phyloP scores from a whole-genome alignment of 1,140 invertebrate genomes.

The Zaprionus nigranus region DNA sequence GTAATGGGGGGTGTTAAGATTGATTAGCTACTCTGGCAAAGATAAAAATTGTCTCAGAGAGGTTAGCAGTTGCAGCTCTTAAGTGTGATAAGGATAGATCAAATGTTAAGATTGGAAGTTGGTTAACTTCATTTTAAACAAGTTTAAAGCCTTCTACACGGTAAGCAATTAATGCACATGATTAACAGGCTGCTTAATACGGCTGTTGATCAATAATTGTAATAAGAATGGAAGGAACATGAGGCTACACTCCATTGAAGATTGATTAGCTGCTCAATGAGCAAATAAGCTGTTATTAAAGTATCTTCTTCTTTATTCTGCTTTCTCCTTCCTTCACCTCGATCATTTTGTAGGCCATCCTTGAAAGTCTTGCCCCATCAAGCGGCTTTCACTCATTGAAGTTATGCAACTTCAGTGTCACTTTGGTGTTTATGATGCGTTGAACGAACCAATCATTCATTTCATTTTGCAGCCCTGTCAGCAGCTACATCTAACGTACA shows the following conservation, averaged over 20 bases:
- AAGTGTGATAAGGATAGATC: not conserved
- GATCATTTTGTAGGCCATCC: not conserved
- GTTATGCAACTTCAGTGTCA: constrained; percentile 43
- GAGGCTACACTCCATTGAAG: not conserved
- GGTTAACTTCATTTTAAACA: not conserved
- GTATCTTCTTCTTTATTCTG: not conserved
- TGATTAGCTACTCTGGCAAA: not conserved
- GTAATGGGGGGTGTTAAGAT: not conserved
- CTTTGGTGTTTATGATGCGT: constrained; percentile 50
- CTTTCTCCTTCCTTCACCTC: not conserved
- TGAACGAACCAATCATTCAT: constrained; percentile 54
- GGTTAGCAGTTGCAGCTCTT: not conserved
- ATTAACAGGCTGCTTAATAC: not conserved
- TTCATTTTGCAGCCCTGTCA: constrained; percentile 51
- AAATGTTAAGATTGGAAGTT: not conserved
- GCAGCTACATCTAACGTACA: constrained; percentile 25
- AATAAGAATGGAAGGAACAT: not conserved
- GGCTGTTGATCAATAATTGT: not conserved
- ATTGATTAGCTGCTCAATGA: not conserved
- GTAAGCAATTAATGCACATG: not conserved
- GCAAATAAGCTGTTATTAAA: not conserved
- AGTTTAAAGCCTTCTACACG: not conserved
- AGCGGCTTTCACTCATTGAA: constrained; percentile 9
- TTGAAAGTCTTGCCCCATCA: not conserved
- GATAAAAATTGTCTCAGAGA: not conserved